Base-by-base conservation (phyloP, 1,140 invertebrate genomes). In the Yoshiicerus persimilis region DNA sequence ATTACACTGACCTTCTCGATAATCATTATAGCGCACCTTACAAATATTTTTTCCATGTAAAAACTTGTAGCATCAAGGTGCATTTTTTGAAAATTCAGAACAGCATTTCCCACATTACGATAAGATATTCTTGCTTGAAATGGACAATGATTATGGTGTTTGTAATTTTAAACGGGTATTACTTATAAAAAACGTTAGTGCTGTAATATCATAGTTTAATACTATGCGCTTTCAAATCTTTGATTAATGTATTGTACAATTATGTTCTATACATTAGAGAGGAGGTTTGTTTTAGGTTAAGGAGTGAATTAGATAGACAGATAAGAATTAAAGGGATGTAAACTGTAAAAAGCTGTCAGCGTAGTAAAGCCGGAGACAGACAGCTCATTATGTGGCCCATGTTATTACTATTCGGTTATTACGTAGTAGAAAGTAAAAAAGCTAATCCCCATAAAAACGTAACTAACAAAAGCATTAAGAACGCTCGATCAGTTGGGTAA, bases 331-430 rank as follows among this genome's bases (percentile, higher is more conserved):
- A 80, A 80, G 34, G 75, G 75, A 80, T 80, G 75, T 80, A 80
- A 80, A 38, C 30, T 80, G 75, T 80, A 80, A 80, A 56, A 80
- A 80, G 75, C 75, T 80, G 75, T 80, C 75, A 80, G 75, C 75
- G 38, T 10, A 36, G 75, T 80, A 32, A 80, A 80, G 32, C 75
- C 32, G 75, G 75, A 80, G 75, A 80, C 75, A 80, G 75, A 80
- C 75, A 80, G 75, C 75, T 80, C 75, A 80, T 80, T 80, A 80
- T 80, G 75, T 80, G 75, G 75, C 75, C 75, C 34, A 80, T 23
- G 75, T 80, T 80, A 80, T 38, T 70, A 70, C 66, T 70, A 70
- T 38, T 80, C 75, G 30, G 75, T 80, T 80, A 80, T 80, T 80
- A 80, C 75, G 16, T 36, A 38, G 75, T 32, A 8, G 47, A 56